Evolutionary conservation across 1,140 invertebrate genomes (phyloP), one percentile per base, ranked within the genome.

Genomic region (Steinernema khuongi): DNA sequence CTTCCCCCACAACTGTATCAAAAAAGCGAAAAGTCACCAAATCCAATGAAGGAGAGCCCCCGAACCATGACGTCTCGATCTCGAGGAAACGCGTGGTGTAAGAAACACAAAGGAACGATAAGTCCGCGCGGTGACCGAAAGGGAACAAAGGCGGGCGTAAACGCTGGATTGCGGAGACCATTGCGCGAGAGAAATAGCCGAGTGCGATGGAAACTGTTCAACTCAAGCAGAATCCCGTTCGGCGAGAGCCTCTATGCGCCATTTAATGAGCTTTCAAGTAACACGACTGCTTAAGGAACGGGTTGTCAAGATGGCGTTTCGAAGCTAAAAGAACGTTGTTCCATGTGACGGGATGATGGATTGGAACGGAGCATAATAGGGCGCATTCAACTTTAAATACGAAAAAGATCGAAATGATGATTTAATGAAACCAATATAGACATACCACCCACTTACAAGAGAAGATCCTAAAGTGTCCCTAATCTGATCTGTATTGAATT

Each of bases 91-190:
- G 50, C 36, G 7, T 41, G 36, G 36, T n/a, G n/a, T n/a, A 60
- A 60, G 11, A 60, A 60, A 60, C n/a, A 60, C 50, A 22, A 60
- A 26, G 22, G 19, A 60, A 11, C 36, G 7, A 22, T n/a, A 60
- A 60, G 7, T 60, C 50, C n/a, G 50, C 50, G 50, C 50, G 50
- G 7, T 60, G 50, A 60, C 50, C 50, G 50, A 7, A 60, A 60
- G 26, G 26, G 50, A 60, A 60, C 50, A 60, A 60, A 60, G 50
- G 7, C 4, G 50, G 26, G 14, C 22, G 50, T 22, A 41, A 41
- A 41, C 36, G 36, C 36, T 11, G n/a, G n/a, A n/a, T 11, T 7
- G 36, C 7, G 36, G n/a, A 41, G 36, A 41, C n/a, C 36, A 60
- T 60, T 60, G 7, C 36, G 36, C 7, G n/a, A 41, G 36, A 41